Evolutionary conservation across 2,797 vertebrate species (phyloP).

Genomic region (Malacoctenus gilli): DNA sequence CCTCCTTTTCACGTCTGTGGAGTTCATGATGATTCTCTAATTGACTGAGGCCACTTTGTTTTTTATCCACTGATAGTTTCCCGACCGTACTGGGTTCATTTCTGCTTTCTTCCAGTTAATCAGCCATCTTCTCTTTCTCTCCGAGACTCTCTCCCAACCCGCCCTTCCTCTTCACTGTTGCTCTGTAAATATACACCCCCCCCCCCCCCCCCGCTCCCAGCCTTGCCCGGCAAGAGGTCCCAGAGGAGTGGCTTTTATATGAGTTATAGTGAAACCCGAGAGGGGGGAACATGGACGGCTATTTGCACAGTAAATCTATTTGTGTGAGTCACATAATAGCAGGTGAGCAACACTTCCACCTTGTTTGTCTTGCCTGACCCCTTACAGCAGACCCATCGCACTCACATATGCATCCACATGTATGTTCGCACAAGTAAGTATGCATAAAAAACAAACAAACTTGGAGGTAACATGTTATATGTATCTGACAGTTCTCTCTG

Average conservation of each 20-base stretch:
- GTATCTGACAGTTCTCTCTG: too few species aligned
- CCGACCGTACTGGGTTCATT: rapidly evolving
- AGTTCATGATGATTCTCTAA: too few species aligned
- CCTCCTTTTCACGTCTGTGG: too few species aligned
- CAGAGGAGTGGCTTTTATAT: constrained; percentile 45
- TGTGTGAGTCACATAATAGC: constrained; percentile 40
- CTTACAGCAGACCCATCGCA: constrained; percentile 9
- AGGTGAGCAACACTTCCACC: constrained; percentile 39
- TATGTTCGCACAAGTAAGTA: neutral
- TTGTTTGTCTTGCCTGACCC: constrained; percentile 29
- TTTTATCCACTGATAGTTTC: neutral
- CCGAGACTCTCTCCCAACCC: neutral
- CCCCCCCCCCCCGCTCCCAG: constrained; percentile 2
- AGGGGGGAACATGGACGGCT: constrained; percentile 17
- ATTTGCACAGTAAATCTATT: constrained; percentile 60
- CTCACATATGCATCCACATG: neutral
- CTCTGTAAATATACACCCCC: constrained; percentile 41
- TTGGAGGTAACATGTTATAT: too few species aligned
- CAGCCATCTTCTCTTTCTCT: neutral
- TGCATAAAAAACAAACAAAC: constrained; percentile 32
- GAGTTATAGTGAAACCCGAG: constrained; percentile 62
- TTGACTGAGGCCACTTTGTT: too few species aligned
- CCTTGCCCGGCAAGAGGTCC: constrained; percentile 31
- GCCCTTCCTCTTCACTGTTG: constrained; percentile 18
- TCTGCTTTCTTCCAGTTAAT: constrained; percentile 1